Evolutionary conservation across 2,113 vertebrate species (phyloP).

Genomic region (Indicator maculatus): DNA sequence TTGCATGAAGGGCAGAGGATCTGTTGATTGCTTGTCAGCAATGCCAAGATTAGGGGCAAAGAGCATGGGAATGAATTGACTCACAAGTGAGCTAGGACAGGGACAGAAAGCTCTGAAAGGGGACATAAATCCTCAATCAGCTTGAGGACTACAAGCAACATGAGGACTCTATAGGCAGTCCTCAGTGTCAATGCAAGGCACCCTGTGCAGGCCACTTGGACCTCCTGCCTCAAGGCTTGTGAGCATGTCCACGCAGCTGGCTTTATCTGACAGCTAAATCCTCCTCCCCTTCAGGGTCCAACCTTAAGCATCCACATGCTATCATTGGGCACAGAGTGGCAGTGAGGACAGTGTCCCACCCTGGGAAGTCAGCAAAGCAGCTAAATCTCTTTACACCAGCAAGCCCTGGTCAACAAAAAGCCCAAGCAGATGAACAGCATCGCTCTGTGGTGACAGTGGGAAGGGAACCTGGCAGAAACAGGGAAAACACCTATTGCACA

Average conservation of each 20-base stretch:
- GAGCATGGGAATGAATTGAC: background rate
- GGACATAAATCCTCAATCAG: background rate
- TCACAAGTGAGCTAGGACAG: background rate
- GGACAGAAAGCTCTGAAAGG: background rate
- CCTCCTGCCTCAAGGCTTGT: background rate
- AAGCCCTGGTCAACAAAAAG: background rate
- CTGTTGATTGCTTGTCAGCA: accelerated
- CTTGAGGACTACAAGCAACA: background rate
- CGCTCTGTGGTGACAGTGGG: background rate
- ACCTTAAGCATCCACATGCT: accelerated
- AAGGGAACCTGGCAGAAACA: background rate
- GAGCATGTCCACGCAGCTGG: background rate
- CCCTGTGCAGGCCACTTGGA: background rate
- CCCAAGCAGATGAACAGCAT: accelerated
- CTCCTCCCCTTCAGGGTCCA: background rate
- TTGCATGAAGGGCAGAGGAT: background rate
- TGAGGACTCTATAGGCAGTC: background rate
- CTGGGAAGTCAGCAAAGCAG: background rate
- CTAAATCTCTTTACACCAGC: background rate
- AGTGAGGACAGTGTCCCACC: accelerated
- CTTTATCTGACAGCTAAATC: background rate
- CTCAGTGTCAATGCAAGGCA: background rate
- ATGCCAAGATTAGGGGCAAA: background rate
- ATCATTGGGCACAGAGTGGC: accelerated
- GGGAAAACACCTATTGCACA: background rate